Percentiles rank a stretch among this genome's conserved stretches.
These are phyloP conservation scores for Brachylomia viminalis DNA, from an alignment of 2,888 invertebrate genomes.

Conservation along the genomic window DNA sequence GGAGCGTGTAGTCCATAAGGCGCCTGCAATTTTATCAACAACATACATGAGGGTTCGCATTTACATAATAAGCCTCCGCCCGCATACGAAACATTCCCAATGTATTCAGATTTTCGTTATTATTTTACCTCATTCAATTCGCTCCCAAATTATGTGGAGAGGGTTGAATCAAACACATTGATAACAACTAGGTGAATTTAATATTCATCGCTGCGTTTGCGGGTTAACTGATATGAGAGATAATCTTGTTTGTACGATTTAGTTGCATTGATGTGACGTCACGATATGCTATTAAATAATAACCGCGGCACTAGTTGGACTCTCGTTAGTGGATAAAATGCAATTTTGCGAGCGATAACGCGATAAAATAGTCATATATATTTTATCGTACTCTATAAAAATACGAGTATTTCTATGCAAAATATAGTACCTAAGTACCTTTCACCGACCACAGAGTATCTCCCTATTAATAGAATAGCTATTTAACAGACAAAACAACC, in stretches of 20 bases:
- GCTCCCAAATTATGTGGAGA: conserved; percentile 75
- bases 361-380: conserved; percentile 24
- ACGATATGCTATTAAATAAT: conserved; percentile 56
- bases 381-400: conserved; percentile 40
- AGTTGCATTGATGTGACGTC: conserved; percentile 64
- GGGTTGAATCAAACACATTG: conserved; percentile 78
- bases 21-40: conserved; percentile 83
- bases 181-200: conserved; percentile 77
- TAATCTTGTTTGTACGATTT: conserved; percentile 69
- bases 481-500: not conserved
- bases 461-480: not conserved
- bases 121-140: conserved; percentile 83
- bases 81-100: conserved; percentile 76
- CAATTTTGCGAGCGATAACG: conserved; percentile 45
- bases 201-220: conserved; percentile 75
- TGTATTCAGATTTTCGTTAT: conserved; percentile 85
- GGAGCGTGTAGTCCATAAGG: conserved; percentile 64
- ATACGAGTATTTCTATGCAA: conserved; percentile 35
- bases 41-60: conserved; percentile 83
- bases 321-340: conserved; percentile 48
- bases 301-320: conserved; percentile 37
- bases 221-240: conserved; percentile 66
- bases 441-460: conserved; percentile 1
- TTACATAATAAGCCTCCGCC: conserved; percentile 84
- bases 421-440: conserved; percentile 13